phyloP scores from a whole-genome alignment of 2,113 vertebrate genomes.

The Sander lucioperca region DNA sequence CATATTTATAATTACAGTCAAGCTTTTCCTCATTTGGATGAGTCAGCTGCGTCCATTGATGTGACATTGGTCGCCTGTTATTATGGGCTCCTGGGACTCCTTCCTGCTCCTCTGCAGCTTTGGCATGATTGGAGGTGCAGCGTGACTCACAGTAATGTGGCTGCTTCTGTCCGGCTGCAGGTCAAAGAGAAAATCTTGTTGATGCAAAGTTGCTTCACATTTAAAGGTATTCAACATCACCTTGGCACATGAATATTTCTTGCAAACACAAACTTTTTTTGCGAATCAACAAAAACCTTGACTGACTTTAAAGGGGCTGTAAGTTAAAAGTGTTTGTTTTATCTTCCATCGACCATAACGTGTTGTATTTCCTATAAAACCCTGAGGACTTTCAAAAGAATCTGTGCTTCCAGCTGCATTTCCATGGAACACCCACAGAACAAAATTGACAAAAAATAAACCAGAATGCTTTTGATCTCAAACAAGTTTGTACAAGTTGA shows the following conservation, averaged over 20 bases:
- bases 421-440: too few species aligned
- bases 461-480: background rate
- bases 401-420: background rate
- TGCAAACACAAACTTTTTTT: background rate
- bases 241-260: background rate
- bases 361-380: background rate
- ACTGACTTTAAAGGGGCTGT: background rate
- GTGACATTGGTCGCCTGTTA: slow-evolving; percentile 43
- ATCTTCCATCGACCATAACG: background rate
- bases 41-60: slow-evolving; percentile 66
- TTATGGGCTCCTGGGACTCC: slow-evolving; percentile 62
- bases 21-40: background rate
- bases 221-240: background rate
- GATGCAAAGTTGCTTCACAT: background rate
- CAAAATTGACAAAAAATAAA: background rate
- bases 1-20: slow-evolving; percentile 8
- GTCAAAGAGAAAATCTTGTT: slow-evolving; percentile 27
- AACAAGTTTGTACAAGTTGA: slow-evolving; percentile 21
- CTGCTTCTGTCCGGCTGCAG: slow-evolving; percentile 79
- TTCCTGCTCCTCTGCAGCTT: slow-evolving; percentile 80
- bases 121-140: slow-evolving; percentile 76
- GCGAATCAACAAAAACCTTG: background rate
- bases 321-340: background rate
- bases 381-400: background rate
- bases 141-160: slow-evolving; percentile 52